Conservation (phyloP, 2,888 invertebrate species). For the Cheilosia variabilis region DNA sequence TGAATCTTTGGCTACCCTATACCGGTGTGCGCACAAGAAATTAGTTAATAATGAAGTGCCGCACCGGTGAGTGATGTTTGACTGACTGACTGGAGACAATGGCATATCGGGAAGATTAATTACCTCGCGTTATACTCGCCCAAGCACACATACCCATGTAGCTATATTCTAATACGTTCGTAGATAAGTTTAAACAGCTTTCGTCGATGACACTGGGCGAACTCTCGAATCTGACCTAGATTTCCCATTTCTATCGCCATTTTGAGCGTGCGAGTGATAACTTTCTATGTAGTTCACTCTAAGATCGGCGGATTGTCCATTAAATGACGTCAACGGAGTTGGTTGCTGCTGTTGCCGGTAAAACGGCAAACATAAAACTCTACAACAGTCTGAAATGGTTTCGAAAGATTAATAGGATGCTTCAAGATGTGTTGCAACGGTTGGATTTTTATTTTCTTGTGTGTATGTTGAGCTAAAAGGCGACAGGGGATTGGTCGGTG, state of each 20-base stretch:
- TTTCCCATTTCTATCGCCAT: constrained; percentile 52
- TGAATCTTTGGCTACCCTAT: constrained; percentile 20
- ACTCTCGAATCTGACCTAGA: constrained; percentile 63
- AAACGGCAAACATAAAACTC: constrained; percentile 41
- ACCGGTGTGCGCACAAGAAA: constrained; percentile 26
- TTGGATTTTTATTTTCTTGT: constrained; percentile 22
- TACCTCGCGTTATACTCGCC: constrained; percentile 24
- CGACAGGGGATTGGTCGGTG: constrained; percentile 24
- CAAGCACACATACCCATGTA: neutral
- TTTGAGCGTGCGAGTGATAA: constrained; percentile 40
- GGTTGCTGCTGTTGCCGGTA: constrained; percentile 52
- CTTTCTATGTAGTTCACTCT: constrained; percentile 48
- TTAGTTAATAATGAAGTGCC: constrained; percentile 66
- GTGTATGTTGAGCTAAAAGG: constrained; percentile 10
- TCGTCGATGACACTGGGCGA: constrained; percentile 13
- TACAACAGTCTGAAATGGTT: constrained; percentile 55
- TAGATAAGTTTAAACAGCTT: constrained; percentile 24
- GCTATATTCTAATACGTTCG: constrained; percentile 21
- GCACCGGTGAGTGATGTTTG: constrained; percentile 51
- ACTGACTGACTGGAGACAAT: constrained; percentile 44
- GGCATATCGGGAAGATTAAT: constrained; percentile 62
- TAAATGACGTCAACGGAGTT: constrained; percentile 73
- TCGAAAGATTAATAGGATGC: constrained; percentile 71
- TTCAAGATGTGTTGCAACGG: constrained; percentile 69
- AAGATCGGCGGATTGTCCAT: constrained; percentile 70